Base-by-base conservation (phyloP, 2,888 invertebrate species). In the Diogma glabrata region DNA sequence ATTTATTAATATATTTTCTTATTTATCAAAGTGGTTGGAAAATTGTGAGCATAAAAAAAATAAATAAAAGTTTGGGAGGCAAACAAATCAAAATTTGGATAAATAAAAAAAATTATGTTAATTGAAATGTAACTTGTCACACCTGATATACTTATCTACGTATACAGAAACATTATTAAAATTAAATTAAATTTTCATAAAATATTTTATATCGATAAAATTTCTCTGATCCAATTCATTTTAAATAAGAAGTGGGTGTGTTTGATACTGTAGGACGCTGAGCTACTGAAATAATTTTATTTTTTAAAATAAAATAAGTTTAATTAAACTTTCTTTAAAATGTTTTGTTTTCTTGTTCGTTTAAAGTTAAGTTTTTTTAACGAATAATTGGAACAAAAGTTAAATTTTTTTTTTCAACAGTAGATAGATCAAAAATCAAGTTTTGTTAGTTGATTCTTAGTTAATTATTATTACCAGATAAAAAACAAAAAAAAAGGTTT, bases 231-330 rank as follows among this genome's bases (percentile, higher is more conserved):
- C n/a, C 10, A 28, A 43, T 22, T 40, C 19, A 14, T 22, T 3
- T 22, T 43, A 43, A 43, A 43, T 43, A 43, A 43, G 19, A 61
- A 60, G 60, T 61, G 61, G 61, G 61, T 60, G 61, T 61, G 60
- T 61, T 60, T 61, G 60, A 59, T 58, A 59, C 58, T 60, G 40
- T 12, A 20, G 20, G n/a, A 40, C 19, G 12, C 17, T 40, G 17
- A 40, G 12, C 17, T 12, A n/a, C n/a, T 36, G 17, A 38, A 47
- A 36, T 24, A 20, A 20, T 22, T 43, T 36, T 48, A 19, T 22
- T 28, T 24, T 22, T 33, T 49, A 20, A 8, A 17, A 23, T 22
- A 22, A 23, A 20, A 22, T 43, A 14, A 43, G 10, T 38, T 38
- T 20, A 40, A 40, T 43, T 43, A 22, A 22, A 43, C 14, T 14